Base-by-base conservation (phyloP, 2,888 invertebrate species). In the Cephus nigrinus region DNA sequence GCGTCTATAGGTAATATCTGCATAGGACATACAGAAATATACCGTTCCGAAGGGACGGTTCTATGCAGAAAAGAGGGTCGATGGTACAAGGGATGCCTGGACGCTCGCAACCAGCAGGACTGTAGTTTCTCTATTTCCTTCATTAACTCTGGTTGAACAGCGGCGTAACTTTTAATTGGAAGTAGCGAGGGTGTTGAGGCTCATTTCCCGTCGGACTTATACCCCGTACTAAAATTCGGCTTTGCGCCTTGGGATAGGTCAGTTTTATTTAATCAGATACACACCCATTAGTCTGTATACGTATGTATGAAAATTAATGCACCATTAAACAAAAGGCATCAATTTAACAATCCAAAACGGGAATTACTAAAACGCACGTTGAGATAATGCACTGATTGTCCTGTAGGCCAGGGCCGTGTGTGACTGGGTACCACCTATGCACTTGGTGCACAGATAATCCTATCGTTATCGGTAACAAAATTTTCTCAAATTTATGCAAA, bases 111-210 rank as follows among this genome's bases (percentile, higher is more conserved):
- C 80, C 77, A 77, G 75, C 78, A 69, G 68, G 78, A 80, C 84
- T 86, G 88, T 86, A 88, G 87, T 90, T 90, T 88, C 88, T 87
- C 87, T 88, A 89, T 90, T 90, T 90, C 90, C 89, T 90, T 90
- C 90, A 89, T 91, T 89, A 90, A 89, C 88, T 89, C 87, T 87
- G 87, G 85, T 88, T 88, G 88, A 88, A 89, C 88, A 85, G 86
- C 82, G 85, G 88, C 86, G 88, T 88, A 91, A 91, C 89, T 91
- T 91, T 90, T 91, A 91, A 91, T 91, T 91, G 91, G 89, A 89
- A 90, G 88, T 89, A 88, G 89, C 87, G 88, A 88, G 88, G 87
- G 88, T 86, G 88, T 86, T 86, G 86, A 86, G 87, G 86, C 88
- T 90, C 90, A 90, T 90, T 90, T 90, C 88, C 90, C 89, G 86